Conservation (phyloP, 2,888 invertebrate species). For the Electrophaes corylata region DNA sequence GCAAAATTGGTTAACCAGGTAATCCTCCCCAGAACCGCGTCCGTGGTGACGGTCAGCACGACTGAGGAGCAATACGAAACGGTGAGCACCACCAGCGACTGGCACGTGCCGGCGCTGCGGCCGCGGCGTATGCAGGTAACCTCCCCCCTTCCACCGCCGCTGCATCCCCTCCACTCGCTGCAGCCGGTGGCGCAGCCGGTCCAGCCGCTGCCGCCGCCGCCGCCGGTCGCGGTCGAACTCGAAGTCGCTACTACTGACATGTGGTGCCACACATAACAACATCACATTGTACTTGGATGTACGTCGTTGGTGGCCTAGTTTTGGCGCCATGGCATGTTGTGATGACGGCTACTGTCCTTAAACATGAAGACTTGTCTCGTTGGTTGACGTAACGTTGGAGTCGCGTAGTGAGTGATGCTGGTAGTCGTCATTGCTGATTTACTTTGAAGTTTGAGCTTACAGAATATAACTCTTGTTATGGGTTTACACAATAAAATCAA, state of each 20-base stretch:
- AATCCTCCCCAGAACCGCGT: constrained; percentile 57
- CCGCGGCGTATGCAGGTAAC: constrained; percentile 60
- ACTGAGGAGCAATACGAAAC: constrained; percentile 44
- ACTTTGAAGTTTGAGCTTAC: neutral
- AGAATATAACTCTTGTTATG: neutral
- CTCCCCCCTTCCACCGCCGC: constrained; percentile 47
- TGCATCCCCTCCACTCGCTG: constrained; percentile 52
- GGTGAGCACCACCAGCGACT: constrained; percentile 36
- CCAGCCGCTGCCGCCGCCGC: constrained; percentile 39
- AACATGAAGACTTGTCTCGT: neutral
- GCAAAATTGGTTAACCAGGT: neutral
- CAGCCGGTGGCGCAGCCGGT: constrained; percentile 53
- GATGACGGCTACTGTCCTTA: neutral
- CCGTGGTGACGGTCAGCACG: constrained; percentile 49
- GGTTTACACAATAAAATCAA: neutral
- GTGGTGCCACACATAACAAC: constrained; percentile 53
- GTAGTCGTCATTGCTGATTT: neutral
- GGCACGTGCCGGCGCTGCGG: constrained; percentile 43
- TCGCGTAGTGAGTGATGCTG: neutral
- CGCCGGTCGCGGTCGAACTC: constrained; percentile 74
- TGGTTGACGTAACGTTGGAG: neutral
- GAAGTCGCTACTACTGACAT: constrained; percentile 77
- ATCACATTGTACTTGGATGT: neutral
- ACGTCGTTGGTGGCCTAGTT: neutral
- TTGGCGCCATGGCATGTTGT: neutral